Evolutionary conservation across 2,888 invertebrate genomes (phyloP), one percentile per base, ranked within the genome.

Genomic region (Aspidiotus rigidus): DNA sequence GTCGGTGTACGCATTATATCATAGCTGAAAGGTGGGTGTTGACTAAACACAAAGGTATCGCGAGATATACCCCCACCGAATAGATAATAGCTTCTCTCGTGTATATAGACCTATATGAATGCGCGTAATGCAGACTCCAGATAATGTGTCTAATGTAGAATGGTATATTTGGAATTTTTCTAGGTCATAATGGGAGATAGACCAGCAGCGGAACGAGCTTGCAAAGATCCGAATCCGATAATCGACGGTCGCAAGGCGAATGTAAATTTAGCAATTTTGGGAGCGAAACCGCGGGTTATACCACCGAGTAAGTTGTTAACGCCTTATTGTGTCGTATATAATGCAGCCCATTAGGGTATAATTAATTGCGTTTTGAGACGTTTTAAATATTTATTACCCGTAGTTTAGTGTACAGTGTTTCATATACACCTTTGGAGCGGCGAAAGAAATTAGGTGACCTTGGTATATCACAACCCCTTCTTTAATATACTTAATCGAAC

Each of bases 171-270:
- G 7, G 17, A 28, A 28, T 57, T n/a, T 44, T 69, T 39, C 11
- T 84, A 97, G 97, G 97, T 97, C 75, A 97, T 97, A 79, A 98
- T 97, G 97, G 91, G 93, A 69, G 95, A 96, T 79, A 83, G 92
- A 76, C 87, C 89, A 70, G 92, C 94, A 62, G 97, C 97, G 64
- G 96, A 96, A 79, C 83, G 94, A 76, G 97, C 97, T 62, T 95
- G 95, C 80, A 94, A 96, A 80, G 97, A 97, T 78, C 95, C 96
- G 69, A 98, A 98, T 80, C 97, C 97, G 67, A 95, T 97, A 78
- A 97, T 98, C 76, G 97, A 97, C 78, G 97, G 97, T 67, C 85
- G 97, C 77, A 98, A 98, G 83, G 96, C 97, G 72, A 97, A 97
- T 81, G 97, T 97, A 64, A 97, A 98, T 81, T 84, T 98, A 75